Evolutionary conservation across 2,797 vertebrate species (phyloP).

Genomic region (Danio albolineatus): DNA sequence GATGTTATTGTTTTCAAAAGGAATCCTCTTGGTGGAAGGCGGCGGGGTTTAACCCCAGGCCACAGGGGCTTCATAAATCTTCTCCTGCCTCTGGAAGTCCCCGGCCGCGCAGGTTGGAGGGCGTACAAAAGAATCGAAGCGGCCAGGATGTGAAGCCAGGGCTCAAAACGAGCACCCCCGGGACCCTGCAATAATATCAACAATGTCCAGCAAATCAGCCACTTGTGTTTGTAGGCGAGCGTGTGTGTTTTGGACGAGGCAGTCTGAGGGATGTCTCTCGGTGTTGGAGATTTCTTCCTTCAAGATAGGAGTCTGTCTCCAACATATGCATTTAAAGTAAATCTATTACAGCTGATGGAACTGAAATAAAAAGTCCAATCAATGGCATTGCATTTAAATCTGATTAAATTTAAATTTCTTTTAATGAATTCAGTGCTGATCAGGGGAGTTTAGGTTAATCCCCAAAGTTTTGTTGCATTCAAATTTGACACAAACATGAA

Average conservation of each 20-base stretch:
- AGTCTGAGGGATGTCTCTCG: slow-evolving; percentile 58
- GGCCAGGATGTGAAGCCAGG: slow-evolving; percentile 88
- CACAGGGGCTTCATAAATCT: slow-evolving; percentile 91
- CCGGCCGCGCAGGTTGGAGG: slow-evolving; percentile 87
- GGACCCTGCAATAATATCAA: slow-evolving; percentile 90
- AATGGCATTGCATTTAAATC: no score
- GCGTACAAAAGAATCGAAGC: slow-evolving; percentile 87
- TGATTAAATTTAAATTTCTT: no score
- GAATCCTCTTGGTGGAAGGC: slow-evolving; percentile 83
- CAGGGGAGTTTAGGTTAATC: no score
- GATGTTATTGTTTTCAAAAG: slow-evolving; percentile 93
- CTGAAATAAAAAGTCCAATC: no score
- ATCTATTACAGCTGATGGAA: no score
- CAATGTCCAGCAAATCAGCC: slow-evolving; percentile 83
- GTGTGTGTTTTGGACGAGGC: slow-evolving; percentile 71
- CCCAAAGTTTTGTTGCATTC: no score
- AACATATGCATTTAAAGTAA: neutral
- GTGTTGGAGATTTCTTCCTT: slow-evolving; percentile 31
- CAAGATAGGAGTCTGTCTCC: neutral
- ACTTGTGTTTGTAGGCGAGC: slow-evolving; percentile 55
- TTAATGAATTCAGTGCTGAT: no score
- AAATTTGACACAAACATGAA: no score
- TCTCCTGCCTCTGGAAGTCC: slow-evolving; percentile 85
- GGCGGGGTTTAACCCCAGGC: slow-evolving; percentile 82
- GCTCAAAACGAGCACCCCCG: slow-evolving; percentile 83